These are phyloP conservation scores for Callorhinus ursinus DNA, from an alignment of 2,113 vertebrate species.

Conservation along the genomic window DNA sequence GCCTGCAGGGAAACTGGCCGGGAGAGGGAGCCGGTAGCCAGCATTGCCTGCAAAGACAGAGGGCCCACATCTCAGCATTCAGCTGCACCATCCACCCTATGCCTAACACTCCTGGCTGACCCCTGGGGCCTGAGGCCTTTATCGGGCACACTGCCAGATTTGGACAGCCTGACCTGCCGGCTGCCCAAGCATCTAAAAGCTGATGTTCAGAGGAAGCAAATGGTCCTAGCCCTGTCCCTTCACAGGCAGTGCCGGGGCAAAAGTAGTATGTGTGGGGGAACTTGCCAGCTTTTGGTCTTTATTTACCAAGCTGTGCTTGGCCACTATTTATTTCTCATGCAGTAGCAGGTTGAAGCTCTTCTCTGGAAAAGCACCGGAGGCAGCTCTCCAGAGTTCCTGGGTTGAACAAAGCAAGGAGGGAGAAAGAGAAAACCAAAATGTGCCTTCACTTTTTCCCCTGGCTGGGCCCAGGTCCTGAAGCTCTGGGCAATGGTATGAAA, in stretches of 20 bases:
- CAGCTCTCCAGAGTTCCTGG: slow-evolving; percentile 40
- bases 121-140: not conserved
- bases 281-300: slow-evolving; percentile 32
- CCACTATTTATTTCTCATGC: slow-evolving; percentile 37
- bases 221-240: not conserved
- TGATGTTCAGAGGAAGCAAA: not conserved
- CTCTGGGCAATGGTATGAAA: not conserved
- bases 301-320: slow-evolving; percentile 41
- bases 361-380: slow-evolving; percentile 35
- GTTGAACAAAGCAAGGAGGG: not conserved
- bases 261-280: not conserved
- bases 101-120: not conserved
- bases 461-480: not conserved
- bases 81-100: not conserved
- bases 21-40: slow-evolving; percentile 89
- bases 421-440: not conserved
- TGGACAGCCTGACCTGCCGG: slow-evolving; percentile 36
- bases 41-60: slow-evolving; percentile 86
- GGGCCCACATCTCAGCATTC: slow-evolving; percentile 63
- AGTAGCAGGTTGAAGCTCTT: slow-evolving; percentile 41
- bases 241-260: not conserved
- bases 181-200: not conserved
- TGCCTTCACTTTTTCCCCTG: not conserved
- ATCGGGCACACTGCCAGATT: not conserved
- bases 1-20: slow-evolving; percentile 84